Evolutionary conservation across 1,140 invertebrate genomes (phyloP).

Genomic region (Hormaphis cornu): DNA sequence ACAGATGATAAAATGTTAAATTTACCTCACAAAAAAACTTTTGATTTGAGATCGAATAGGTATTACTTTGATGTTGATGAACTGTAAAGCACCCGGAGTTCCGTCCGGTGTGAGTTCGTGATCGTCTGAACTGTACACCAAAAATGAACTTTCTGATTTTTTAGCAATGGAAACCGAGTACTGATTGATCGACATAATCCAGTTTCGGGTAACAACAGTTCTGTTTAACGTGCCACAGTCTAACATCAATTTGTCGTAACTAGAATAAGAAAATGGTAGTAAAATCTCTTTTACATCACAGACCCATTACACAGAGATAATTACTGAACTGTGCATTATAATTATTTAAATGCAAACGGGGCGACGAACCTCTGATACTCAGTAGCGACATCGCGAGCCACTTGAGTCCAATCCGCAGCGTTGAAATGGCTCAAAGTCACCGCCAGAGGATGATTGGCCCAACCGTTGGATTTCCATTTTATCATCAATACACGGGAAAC

Average conservation of each 20-base stretch:
- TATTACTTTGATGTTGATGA: conserved; percentile 69
- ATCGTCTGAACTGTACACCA: conserved; percentile 62
- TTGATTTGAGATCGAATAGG: conserved; percentile 48
- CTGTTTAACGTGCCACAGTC: not conserved
- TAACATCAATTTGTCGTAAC: not conserved
- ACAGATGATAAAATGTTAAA: not conserved
- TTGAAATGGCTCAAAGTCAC: not conserved
- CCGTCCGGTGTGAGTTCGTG: conserved; percentile 54
- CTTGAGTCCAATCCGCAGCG: not conserved
- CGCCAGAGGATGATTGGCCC: conserved; percentile 8
- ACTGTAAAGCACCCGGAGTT: conserved; percentile 57
- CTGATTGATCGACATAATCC: conserved; percentile 76
- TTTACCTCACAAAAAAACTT: conserved; percentile 51
- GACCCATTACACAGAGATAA: not conserved
- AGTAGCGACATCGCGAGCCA: not conserved
- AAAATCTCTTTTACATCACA: not conserved
- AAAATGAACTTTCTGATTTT: conserved; percentile 65
- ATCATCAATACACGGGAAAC: not conserved
- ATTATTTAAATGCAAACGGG: not conserved
- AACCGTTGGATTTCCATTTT: not conserved
- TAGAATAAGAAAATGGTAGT: not conserved
- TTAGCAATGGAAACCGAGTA: conserved; percentile 65
- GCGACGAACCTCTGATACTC: conserved; percentile 1
- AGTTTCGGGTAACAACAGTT: conserved; percentile 49
- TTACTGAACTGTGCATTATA: not conserved